Evolutionary conservation across 2,113 vertebrate species (phyloP), one percentile per base, ranked within the genome.

Genomic region (Choloepus hoffmanni): DNA sequence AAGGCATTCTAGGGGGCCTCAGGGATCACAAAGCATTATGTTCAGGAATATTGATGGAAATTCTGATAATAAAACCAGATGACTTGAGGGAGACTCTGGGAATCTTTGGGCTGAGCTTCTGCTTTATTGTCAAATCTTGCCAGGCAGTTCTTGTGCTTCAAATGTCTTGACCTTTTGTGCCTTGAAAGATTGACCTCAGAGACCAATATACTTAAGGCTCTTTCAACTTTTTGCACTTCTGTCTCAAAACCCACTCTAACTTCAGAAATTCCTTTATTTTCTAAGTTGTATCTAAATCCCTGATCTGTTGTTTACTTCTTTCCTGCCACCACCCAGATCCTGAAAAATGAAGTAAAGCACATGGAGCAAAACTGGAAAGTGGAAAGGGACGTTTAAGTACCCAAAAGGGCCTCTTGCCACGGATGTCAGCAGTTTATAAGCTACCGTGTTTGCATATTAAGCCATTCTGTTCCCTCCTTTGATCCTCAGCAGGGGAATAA

Each of bases 381-480:
- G 79, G 63, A 83, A 90, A 83, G 50, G 74, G 76, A 96, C 55
- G 67, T 68, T 76, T 79, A 94, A 82, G 30, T 76, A 82, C 19
- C 65, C 94, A 10, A 48, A 85, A 43, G 72, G n/a, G 23, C 53
- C 30, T 81, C 72, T 93, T 0, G 2, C 74, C 24, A 93, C 86
- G 77, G 43, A 93, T n/a, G 40, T 36, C 60, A 78, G 78, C 63
- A 89, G 87, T 89, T 96, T 92, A 94, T 81, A 60, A 92, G 72
- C 65, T 73, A 89, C 60, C 28, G 10, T 76, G 79, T 89, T 96
- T 96, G 93, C 95, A 93, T 97, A 97, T 74, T 92, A 95, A 95
- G 36, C 50, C n/a, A 72, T 68, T 90, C 78, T 43, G 36, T 58
- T 79, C 45, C 72, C 79, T 79, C 55, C 86, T 94, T 93, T 96